These are phyloP conservation scores for Mastomys natalensis DNA, from an alignment of 2,113 vertebrate genomes.

Conservation along the genomic window DNA sequence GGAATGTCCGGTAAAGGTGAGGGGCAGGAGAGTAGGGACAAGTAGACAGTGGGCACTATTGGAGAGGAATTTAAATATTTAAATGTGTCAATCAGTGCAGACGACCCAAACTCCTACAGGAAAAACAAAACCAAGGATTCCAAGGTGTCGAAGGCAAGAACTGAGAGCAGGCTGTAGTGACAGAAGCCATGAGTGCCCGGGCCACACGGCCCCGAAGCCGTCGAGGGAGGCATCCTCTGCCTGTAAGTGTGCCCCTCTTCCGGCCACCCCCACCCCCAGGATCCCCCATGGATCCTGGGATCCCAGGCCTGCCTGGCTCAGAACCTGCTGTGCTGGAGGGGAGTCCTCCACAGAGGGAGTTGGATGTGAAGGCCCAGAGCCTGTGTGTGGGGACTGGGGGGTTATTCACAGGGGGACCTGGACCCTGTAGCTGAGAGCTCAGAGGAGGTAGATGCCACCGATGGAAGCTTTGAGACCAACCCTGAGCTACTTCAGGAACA, in stretches of 20 bases:
- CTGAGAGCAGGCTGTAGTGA: background rate
- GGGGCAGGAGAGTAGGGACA: background rate
- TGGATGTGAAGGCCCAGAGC: background rate
- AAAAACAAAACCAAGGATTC: background rate
- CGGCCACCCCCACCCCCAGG: background rate
- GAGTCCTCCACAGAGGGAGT: background rate
- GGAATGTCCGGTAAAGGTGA: background rate
- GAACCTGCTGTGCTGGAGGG: background rate
- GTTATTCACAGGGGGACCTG: constrained; percentile 52
- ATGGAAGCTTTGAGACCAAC: fast-evolving
- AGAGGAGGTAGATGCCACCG: constrained; percentile 13
- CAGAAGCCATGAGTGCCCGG: constrained; percentile 62
- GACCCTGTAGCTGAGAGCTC: background rate
- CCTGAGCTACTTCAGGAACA: constrained; percentile 81
- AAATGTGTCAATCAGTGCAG: background rate
- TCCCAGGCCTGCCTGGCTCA: background rate
- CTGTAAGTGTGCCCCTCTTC: constrained; percentile 68
- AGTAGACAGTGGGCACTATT: background rate
- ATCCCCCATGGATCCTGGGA: background rate
- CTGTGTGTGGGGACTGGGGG: background rate
- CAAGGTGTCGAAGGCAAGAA: background rate
- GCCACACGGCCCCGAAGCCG: constrained; percentile 74
- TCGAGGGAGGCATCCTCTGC: constrained; percentile 57
- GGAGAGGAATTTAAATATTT: background rate
- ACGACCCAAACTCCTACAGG: background rate